These are phyloP conservation scores for Tachuris rubrigastra DNA, from an alignment of 2,113 vertebrate species.

Conservation along the genomic window DNA sequence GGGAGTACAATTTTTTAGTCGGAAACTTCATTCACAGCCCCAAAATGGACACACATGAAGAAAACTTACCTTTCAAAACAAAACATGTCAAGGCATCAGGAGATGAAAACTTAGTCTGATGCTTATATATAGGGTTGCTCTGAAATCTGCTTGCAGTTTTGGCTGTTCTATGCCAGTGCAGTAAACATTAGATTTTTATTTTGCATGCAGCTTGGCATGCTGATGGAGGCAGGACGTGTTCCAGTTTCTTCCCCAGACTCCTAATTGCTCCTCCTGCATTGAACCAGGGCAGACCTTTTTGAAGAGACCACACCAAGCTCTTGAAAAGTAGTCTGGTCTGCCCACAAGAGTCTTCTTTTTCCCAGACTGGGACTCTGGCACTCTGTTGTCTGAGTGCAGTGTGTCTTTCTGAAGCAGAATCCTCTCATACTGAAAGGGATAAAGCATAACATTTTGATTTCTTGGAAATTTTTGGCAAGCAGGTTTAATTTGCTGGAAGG, in stretches of 20 bases:
- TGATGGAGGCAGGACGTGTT: neutral
- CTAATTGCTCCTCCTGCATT: neutral
- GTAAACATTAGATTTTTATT: neutral
- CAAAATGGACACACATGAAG: neutral
- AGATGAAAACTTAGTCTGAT: neutral
- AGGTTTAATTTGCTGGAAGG: neutral
- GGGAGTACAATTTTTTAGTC: neutral
- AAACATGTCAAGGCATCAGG: neutral
- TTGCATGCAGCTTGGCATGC: neutral
- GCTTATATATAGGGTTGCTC: neutral
- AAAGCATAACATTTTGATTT: neutral
- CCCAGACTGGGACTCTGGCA: fast-evolving
- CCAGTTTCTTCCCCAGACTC: neutral
- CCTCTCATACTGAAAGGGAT: neutral
- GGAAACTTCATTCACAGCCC: neutral
- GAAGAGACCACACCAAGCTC: neutral
- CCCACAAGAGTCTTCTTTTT: neutral
- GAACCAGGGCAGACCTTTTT: neutral
- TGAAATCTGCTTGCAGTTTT: neutral
- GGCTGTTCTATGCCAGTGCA: neutral
- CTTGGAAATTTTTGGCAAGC: neutral
- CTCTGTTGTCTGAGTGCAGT: neutral
- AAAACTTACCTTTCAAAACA: neutral
- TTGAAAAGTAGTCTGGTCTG: neutral
- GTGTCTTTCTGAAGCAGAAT: neutral